Evolutionary conservation across 2,113 vertebrate species (phyloP), one percentile per base, ranked within the genome.

Genomic region (Thalassoma bifasciatum): DNA sequence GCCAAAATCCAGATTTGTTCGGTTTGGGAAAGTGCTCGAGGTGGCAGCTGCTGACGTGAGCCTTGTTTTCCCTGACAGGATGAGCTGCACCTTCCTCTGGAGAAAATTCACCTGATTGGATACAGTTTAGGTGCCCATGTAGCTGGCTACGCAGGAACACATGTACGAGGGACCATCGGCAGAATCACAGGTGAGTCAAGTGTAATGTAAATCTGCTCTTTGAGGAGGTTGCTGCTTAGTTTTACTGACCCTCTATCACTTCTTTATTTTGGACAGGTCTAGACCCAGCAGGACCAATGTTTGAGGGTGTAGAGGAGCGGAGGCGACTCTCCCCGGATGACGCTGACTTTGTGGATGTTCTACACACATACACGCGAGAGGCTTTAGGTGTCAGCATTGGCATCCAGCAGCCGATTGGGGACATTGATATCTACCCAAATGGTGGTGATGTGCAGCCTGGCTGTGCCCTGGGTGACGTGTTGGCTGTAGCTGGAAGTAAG

Each of bases 251-350:
- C 2, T 21, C 16, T 36, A 16, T 64, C 37, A 47, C 10, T 10
- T 22, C 6, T 61, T 24, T 21, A 17, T 57, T 53, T 36, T 8
- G 12, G 6, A 34, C 9, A 99, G 98, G 98, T 44, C 83, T 99
- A 84, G 98, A 99, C 81, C 98, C 98, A 0, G 98, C 98, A 0
- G 98, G 98, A n/a, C 97, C 97, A 0, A 94, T 99, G 97, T 99
- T 99, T 79, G 98, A 99, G 82, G 95, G 95, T 0, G 94, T 69
- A 0, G 95, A 94, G 8, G 91, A 95, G 4, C 54, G 94, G 71
- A 94, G 64, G 46, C 95, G 97, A 47, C 96, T 99, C 13, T 99
- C 97, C 7, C 96, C 98, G 0, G 97, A 98, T 0, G 98, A 99
- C 1, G 98, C 98, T 0, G 94, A 94, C 84, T 99, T 99, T 61